Evolutionary conservation across 1,140 invertebrate genomes (phyloP).

Genomic region (Melanaphis sacchari): DNA sequence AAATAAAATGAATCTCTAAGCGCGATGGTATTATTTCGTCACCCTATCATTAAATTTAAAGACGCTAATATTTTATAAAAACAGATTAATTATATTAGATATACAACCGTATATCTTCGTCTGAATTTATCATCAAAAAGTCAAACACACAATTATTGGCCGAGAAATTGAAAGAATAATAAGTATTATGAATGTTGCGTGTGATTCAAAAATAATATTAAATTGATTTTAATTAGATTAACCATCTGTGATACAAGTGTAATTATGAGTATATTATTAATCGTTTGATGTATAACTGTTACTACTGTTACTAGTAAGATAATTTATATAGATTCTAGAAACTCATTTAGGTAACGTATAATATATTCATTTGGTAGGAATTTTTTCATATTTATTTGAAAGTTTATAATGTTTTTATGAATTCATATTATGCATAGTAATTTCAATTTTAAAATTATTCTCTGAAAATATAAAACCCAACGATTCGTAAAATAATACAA

Average conservation of each 20-base stretch:
- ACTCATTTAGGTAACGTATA: not conserved
- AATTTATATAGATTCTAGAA: not conserved
- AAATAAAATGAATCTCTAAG: not conserved
- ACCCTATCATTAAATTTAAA: not conserved
- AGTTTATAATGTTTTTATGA: no score
- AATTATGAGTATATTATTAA: not conserved
- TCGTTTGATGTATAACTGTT: not conserved
- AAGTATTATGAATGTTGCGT: accelerated
- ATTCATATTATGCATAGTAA: not conserved
- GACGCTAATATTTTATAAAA: not conserved
- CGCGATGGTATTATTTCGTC: not conserved
- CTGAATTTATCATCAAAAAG: not conserved
- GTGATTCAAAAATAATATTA: not conserved
- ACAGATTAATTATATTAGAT: not conserved
- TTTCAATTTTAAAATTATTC: not conserved
- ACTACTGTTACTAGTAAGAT: not conserved
- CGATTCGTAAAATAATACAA: not conserved
- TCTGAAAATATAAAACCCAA: not conserved
- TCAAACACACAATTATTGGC: not conserved
- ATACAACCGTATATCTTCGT: not conserved
- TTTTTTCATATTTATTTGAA: no score
- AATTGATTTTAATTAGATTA: not conserved
- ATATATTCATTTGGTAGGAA: not conserved
- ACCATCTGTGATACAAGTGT: not conserved
- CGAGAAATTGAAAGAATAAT: not conserved